Percentiles rank a stretch among this genome's conserved stretches.
Evolutionary conservation across 2,797 vertebrate species (phyloP).

Genomic region (Microctenopoma lineatum): DNA sequence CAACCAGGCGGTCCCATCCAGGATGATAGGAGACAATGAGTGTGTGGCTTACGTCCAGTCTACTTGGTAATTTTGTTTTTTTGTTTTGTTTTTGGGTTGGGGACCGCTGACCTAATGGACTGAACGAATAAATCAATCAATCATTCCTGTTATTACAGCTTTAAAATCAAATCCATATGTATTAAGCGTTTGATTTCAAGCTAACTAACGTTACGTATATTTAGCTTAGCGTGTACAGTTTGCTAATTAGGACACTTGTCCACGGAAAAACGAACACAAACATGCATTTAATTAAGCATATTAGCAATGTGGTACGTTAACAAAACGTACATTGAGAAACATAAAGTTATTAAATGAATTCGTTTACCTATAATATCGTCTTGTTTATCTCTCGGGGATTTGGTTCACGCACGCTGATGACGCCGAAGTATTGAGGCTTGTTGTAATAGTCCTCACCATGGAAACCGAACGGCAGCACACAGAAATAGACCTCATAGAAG

Average conservation of each 20-base stretch:
- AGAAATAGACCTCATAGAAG: slow-evolving; percentile 34
- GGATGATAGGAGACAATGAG: no score
- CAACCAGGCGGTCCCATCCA: no score
- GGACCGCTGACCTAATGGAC: neutral
- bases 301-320: neutral
- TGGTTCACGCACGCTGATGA: slow-evolving; percentile 67
- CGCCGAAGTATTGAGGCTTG: slow-evolving; percentile 58
- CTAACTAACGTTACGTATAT: neutral
- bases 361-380: slow-evolving; percentile 40
- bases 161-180: neutral
- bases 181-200: neutral
- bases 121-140: neutral
- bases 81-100: no score
- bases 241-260: slow-evolving; percentile 10
- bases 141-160: neutral
- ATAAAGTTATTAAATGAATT: neutral
- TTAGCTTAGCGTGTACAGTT: slow-evolving; percentile 1
- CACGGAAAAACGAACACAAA: neutral
- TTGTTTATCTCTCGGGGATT: slow-evolving; percentile 42
- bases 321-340: neutral
- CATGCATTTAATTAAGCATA: neutral
- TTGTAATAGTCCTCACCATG: slow-evolving; percentile 66
- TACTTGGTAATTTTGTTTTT: no score
- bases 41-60: no score
- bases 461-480: slow-evolving; percentile 62